Conservation (phyloP, 2,797 vertebrate species). For the Enteromius radiatus region DNA sequence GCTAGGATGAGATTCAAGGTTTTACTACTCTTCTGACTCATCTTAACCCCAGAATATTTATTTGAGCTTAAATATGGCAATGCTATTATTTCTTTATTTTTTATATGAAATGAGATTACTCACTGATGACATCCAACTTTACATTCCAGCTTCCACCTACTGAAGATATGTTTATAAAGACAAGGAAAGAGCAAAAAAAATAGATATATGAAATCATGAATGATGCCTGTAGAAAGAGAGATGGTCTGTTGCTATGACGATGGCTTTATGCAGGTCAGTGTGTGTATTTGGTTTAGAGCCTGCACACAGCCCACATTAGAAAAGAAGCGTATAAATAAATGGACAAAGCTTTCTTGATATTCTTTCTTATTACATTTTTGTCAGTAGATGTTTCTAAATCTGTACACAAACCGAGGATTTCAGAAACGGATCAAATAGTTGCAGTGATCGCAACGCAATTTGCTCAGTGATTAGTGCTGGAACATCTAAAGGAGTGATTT, state of each 20-base stretch:
- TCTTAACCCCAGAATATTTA: neutral
- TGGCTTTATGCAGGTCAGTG: constrained; percentile 52
- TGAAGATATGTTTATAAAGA: constrained; percentile 11
- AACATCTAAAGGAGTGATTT: neutral
- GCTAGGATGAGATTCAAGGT: neutral
- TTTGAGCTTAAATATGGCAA: neutral
- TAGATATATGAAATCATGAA: neutral
- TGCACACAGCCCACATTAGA: constrained; percentile 16
- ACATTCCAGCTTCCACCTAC: too few relatives aligned
- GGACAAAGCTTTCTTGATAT: neutral
- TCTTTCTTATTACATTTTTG: neutral
- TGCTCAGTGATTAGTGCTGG: neutral
- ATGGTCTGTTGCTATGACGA: constrained; percentile 62
- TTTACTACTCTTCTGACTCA: neutral
- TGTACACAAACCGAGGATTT: neutral
- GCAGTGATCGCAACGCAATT: neutral
- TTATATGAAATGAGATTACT: neutral
- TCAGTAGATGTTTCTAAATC: neutral
- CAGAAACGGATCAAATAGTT: neutral
- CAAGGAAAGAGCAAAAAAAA: constrained; percentile 7
- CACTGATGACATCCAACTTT: neutral
- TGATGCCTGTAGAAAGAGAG: constrained; percentile 6
- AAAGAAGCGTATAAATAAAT: neutral
- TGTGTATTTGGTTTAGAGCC: constrained; percentile 9
- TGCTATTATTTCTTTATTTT: neutral